Evolutionary conservation across 1,140 invertebrate genomes (phyloP).

Genomic region (Lasioglossum albipes): DNA sequence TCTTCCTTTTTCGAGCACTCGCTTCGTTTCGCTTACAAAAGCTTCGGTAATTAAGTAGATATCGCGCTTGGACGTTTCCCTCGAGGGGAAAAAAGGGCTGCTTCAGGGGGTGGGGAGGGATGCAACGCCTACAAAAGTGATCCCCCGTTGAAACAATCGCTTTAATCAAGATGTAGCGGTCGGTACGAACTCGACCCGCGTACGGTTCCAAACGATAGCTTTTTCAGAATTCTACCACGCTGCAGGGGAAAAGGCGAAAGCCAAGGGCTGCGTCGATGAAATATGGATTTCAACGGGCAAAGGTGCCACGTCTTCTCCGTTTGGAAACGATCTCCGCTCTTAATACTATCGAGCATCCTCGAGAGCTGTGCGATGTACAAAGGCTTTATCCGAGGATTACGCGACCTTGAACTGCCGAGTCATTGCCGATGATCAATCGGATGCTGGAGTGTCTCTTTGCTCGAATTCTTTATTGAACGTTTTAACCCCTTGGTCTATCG

Average conservation of each 20-base stretch:
- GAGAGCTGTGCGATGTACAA: no score
- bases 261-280: slow-evolving; percentile 25
- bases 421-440: no score
- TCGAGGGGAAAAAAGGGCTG: background rate
- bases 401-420: no score
- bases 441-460: no score
- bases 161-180: slow-evolving; percentile 45
- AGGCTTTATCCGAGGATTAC: no score
- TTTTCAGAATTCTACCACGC: no score
- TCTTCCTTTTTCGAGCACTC: slow-evolving; percentile 36
- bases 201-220: no score
- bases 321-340: background rate
- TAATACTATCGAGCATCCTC: background rate
- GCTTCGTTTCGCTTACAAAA: slow-evolving; percentile 64
- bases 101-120: background rate
- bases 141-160: slow-evolving; percentile 41
- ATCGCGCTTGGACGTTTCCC: slow-evolving; percentile 55
- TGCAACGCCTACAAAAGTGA: slow-evolving; percentile 13
- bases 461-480: no score
- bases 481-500: no score
- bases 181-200: background rate
- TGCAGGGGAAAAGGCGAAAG: slow-evolving; percentile 5
- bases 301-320: no score
- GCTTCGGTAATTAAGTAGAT: slow-evolving; percentile 64
- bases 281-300: background rate